A percentile compares a stretch with the other conserved stretches of the same genome.
Conservation (phyloP, 2,113 vertebrate genomes). For the Vidua chalybeata region DNA sequence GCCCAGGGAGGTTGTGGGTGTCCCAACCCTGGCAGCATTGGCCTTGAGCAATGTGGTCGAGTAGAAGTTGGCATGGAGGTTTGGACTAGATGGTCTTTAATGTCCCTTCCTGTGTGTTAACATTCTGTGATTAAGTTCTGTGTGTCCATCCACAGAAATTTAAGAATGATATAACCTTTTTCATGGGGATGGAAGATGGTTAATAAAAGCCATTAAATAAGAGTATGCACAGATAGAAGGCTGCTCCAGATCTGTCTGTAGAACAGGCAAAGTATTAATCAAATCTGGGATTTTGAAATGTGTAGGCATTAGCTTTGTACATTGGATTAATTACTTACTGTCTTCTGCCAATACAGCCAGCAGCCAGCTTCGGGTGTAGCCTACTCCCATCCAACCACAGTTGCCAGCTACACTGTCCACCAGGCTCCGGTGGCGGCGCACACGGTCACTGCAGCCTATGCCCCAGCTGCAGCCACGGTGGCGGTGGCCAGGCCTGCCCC, state of each 20-base stretch:
- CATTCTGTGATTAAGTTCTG: not conserved
- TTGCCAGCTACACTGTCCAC: conserved; percentile 98
- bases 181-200: not conserved
- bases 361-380: conserved; percentile 95
- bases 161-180: not conserved
- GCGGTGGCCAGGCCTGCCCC: conserved; percentile 92
- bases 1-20: not conserved
- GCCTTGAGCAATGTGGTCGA: not conserved
- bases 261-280: not conserved
- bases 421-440: conserved; percentile 95
- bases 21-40: not conserved
- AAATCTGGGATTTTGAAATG: not conserved
- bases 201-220: not conserved
- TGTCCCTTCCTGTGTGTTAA: not conserved
- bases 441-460: conserved; percentile 93
- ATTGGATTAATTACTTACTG: not conserved
- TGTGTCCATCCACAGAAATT: not conserved
- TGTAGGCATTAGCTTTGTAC: not conserved
- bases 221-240: not conserved
- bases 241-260: not conserved
- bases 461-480: conserved; percentile 89
- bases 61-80: not conserved
- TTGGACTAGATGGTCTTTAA: not conserved
- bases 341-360: conserved; percentile 78
- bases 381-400: conserved; percentile 97